Evolutionary conservation across 1,140 invertebrate genomes (phyloP), one percentile per base, ranked within the genome.

Genomic region (Drosophila auraria): DNA sequence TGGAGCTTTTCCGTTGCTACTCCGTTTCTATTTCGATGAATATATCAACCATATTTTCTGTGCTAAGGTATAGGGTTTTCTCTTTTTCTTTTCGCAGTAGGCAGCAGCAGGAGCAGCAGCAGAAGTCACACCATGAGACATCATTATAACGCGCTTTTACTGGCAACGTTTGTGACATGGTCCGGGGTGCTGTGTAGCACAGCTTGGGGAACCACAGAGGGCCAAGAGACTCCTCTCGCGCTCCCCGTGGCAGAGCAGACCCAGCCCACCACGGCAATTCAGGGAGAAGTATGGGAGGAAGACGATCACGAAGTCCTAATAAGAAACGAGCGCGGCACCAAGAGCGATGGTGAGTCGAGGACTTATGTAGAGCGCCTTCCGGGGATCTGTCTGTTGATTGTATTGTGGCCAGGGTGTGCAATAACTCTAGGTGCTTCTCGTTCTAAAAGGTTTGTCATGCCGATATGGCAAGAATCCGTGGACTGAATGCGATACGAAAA

Each of bases 401-500:
- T 47, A 47, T 20, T 47, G 45, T 12, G n/a, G 45, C 45, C 11
- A 17, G 17, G 23, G 20, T 5, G 6, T 20, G 15, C 15, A 25
- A 47, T 27, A n/a, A 40, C 9, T 44, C 44, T 44, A 3, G 49
- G 73, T 93, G 36, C 81, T 93, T 93, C 2, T 14, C 1, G 93
- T 78, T 61, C 40, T 45, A 38, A 23, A 44, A 92, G 91, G 91
- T 7, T 74, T 92, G 14, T 93, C 95, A 44, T 98, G 97, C 92
- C 96, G 97, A 92, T 98, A 98, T 93, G 94, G 94, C 65, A 97
- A 98, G 87, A 96, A 97, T 76, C 94, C 96, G 59, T 98, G 97
- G 97, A 96, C 96, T 68, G 97, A 97, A 83, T 98, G 97, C 92
- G 97, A 98, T 91, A 87, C 95, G 36, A 97, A 96, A 91, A 96